Percentiles rank a stretch among this genome's conserved stretches.
Conservation (phyloP, 2,113 vertebrate genomes). For the Syngnathus typhle region DNA sequence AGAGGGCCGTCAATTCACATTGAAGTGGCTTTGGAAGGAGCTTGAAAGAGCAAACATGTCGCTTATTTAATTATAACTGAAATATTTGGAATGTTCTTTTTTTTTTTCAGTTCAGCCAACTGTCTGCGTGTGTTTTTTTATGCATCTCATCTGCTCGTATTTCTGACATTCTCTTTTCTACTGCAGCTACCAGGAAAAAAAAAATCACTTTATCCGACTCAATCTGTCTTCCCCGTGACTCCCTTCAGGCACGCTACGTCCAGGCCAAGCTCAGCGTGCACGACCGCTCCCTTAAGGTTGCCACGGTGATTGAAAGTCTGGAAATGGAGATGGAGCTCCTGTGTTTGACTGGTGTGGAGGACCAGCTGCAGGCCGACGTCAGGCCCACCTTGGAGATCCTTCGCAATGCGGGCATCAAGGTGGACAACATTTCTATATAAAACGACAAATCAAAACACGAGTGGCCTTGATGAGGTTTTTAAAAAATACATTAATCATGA, state of each 20-base stretch:
- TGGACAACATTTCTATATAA: conserved; percentile 40
- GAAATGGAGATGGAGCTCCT: conserved; percentile 99
- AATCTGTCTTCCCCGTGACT: not conserved
- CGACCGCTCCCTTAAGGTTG: conserved; percentile 93
- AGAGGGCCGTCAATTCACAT: conserved; percentile 28
- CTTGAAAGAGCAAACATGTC: conserved; percentile 6
- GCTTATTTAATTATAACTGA: not conserved
- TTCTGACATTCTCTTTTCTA: not conserved
- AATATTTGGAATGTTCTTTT: not conserved
- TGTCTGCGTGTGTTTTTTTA: not conserved
- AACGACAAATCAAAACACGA: conserved; percentile 9
- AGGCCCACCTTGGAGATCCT: conserved; percentile 92
- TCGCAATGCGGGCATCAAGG: conserved; percentile 95
- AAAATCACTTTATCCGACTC: not conserved
- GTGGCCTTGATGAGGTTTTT: not conserved
- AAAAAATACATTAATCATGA: not conserved
- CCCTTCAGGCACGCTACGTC: conserved; percentile 81
- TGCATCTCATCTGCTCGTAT: not conserved
- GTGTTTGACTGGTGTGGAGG: conserved; percentile 92
- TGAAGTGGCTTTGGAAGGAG: not conserved
- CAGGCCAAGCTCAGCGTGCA: conserved; percentile 96
- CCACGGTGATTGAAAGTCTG: conserved; percentile 93
- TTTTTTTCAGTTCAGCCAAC: not conserved
- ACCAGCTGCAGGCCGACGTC: conserved; percentile 91
- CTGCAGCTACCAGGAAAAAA: not conserved